A percentile compares a stretch with the other conserved stretches of the same genome.
These are phyloP conservation scores for Microcebus jonahi DNA, from an alignment of 2,113 vertebrate genomes.

Conservation along the genomic window DNA sequence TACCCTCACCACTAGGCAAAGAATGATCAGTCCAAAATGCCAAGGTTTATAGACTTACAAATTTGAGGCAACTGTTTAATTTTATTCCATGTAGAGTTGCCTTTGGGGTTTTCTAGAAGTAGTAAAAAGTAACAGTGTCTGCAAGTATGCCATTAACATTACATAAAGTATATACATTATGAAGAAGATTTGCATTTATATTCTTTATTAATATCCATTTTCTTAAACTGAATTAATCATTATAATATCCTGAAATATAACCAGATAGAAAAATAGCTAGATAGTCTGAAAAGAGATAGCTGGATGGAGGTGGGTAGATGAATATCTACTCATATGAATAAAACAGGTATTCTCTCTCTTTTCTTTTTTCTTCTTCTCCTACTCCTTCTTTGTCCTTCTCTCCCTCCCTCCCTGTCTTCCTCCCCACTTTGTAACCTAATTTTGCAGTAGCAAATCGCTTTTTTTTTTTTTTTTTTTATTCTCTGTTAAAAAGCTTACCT, in stretches of 20 bases:
- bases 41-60: not conserved
- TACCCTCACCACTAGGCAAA: not conserved
- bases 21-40: not conserved
- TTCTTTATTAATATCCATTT: conserved; percentile 1
- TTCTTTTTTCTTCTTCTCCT: not conserved
- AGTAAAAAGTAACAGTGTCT: not conserved
- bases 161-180: not conserved
- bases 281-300: not conserved
- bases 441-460: not conserved
- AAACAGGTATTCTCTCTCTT: not conserved
- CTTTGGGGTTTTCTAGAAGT: not conserved
- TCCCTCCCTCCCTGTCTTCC: not conserved
- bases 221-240: conserved; percentile 15
- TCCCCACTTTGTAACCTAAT: not conserved
- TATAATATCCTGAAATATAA: not conserved
- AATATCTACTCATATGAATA: not conserved
- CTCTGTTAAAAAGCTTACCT: not conserved
- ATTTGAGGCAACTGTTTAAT: not conserved
- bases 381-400: not conserved
- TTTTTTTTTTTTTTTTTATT: not conserved
- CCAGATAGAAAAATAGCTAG: not conserved
- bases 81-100: not conserved
- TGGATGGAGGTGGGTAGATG: not conserved
- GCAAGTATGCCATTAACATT: not conserved
- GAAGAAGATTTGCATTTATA: not conserved